These are phyloP conservation scores for Argentina silus DNA, from an alignment of 2,797 vertebrate species.

Conservation along the genomic window DNA sequence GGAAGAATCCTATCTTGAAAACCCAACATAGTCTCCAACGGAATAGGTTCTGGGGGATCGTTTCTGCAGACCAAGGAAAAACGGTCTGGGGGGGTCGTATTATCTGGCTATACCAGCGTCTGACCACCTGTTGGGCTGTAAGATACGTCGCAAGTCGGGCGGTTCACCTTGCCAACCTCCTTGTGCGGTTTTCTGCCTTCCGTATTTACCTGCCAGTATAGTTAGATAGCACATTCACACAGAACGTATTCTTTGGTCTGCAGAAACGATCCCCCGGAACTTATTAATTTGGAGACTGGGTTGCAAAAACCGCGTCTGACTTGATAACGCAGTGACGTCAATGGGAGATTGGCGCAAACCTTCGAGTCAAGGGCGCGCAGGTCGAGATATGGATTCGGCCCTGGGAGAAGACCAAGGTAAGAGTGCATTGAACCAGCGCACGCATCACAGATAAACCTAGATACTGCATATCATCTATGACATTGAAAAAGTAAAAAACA, in stretches of 20 bases:
- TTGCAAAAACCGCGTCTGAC: too few species aligned
- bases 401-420: constrained; percentile 63
- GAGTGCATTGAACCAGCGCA: constrained; percentile 53
- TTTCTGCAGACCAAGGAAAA: background rate
- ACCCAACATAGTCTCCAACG: too few species aligned
- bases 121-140: too few species aligned
- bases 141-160: too few species aligned
- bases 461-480: constrained; percentile 69
- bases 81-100: background rate
- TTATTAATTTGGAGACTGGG: too few species aligned
- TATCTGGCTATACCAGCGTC: too few species aligned
- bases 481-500: constrained; percentile 68
- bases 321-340: too few species aligned
- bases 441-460: constrained; percentile 42
- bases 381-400: constrained; percentile 37
- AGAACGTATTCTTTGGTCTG: background rate
- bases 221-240: background rate
- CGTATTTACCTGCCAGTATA: too few species aligned
- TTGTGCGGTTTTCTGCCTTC: too few species aligned
- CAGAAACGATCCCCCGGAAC: too few species aligned
- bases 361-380: background rate
- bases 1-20: background rate
- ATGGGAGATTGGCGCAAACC: background rate
- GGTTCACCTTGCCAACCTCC: too few species aligned
- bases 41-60: constrained; percentile 29